Evolutionary conservation across 2,113 vertebrate genomes (phyloP).

Genomic region (Vulpes vulpes): DNA sequence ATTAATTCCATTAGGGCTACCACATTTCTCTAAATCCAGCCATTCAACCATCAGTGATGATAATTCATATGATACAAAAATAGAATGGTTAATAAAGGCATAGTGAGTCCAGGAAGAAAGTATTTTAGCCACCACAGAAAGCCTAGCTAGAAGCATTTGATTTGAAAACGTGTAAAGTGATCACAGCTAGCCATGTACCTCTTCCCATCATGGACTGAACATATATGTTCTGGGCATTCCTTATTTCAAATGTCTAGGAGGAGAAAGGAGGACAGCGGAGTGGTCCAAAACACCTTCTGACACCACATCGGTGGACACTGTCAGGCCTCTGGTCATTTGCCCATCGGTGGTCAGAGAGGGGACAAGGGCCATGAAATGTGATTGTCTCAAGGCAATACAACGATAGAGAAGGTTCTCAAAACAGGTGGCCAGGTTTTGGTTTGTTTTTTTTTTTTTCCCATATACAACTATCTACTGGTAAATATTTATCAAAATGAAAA

Average conservation of each 20-base stretch:
- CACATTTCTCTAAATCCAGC: conserved; percentile 17
- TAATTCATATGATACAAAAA: conserved; percentile 19
- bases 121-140: neutral
- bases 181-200: neutral
- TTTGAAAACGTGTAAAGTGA: neutral
- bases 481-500: neutral
- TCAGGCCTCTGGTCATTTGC: neutral
- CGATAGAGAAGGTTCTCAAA: neutral
- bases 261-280: neutral
- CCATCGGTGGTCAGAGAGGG: neutral
- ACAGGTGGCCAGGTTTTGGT: fast-evolving
- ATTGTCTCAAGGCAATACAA: neutral
- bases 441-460: neutral
- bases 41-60: conserved; percentile 11
- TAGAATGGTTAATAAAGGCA: neutral
- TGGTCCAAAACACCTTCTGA: neutral
- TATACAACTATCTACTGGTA: neutral
- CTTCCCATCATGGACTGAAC: neutral
- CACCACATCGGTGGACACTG: fast-evolving
- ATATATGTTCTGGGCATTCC: fast-evolving
- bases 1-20: conserved; percentile 70
- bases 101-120: neutral
- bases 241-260: neutral
- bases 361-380: neutral
- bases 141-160: neutral